phyloP scores from a whole-genome alignment of 1,140 invertebrate species.

The Uloborus diversus region DNA sequence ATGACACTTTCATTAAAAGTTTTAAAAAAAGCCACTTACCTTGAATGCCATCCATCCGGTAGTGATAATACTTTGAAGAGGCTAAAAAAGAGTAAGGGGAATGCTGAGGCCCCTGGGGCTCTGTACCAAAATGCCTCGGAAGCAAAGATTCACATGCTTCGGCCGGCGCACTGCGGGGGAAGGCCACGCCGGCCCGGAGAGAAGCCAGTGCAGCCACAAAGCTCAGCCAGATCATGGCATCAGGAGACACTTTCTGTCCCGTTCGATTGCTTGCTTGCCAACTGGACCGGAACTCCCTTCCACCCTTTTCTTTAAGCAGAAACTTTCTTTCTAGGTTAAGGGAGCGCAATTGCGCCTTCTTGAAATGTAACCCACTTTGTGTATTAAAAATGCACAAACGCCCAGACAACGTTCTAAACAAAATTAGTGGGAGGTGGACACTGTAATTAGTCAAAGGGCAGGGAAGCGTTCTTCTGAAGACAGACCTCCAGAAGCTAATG shows the following conservation, averaged over 20 bases:
- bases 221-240: constrained; percentile 28
- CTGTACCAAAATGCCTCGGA: constrained; percentile 56
- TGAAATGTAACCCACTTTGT: constrained; percentile 39
- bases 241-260: background rate
- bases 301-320: constrained; percentile 1
- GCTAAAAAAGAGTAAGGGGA: constrained; percentile 57
- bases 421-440: background rate
- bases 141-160: constrained; percentile 58
- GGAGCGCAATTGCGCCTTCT: constrained; percentile 23
- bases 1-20: too few species aligned
- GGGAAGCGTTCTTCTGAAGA: too few species aligned
- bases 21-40: too few species aligned
- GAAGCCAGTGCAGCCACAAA: background rate
- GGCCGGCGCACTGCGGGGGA: constrained; percentile 57
- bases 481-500: too few species aligned
- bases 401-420: constrained; percentile 7
- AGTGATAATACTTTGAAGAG: constrained; percentile 47
- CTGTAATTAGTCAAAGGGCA: too few species aligned
- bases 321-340: constrained; percentile 43
- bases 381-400: constrained; percentile 20
- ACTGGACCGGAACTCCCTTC: constrained; percentile 37
- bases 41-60: constrained; percentile 47
- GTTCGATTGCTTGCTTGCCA: constrained; percentile 5
- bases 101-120: constrained; percentile 26
- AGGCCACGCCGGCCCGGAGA: constrained; percentile 2